phyloP scores from a whole-genome alignment of 64 coral and sea anemone species.

The Trachythela sp. region DNA sequence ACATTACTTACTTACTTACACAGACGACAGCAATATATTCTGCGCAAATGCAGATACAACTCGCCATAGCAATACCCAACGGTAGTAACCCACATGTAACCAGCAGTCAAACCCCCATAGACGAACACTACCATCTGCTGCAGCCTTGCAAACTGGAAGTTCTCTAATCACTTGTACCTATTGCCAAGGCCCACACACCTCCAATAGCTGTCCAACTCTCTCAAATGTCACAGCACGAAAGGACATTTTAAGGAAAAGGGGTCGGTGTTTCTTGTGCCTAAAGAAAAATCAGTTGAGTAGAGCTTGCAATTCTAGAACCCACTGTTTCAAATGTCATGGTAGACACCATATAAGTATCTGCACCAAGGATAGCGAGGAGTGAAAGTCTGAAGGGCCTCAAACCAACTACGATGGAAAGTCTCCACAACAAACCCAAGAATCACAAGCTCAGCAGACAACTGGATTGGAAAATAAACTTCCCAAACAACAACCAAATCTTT shows the following conservation, averaged over 20 bases:
- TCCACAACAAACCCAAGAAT: not conserved
- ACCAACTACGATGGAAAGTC: not conserved
- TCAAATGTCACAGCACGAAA: conserved; percentile 13
- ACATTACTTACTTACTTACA: too few species aligned
- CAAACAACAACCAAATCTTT: too few species aligned
- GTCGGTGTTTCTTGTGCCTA: too few species aligned
- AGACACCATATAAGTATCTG: conserved; percentile 41
- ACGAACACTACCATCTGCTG: not conserved
- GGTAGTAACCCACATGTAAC: too few species aligned
- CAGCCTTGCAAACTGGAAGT: not conserved
- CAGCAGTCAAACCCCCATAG: not conserved
- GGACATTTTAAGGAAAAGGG: conserved; percentile 9
- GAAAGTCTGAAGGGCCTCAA: not conserved
- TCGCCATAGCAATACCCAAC: too few species aligned
- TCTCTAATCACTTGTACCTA: not conserved
- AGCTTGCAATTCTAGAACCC: conserved; percentile 15
- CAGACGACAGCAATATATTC: not conserved
- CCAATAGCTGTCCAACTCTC: not conserved
- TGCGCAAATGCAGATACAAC: too few species aligned
- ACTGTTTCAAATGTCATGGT: conserved; percentile 11
- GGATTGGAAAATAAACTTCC: not conserved
- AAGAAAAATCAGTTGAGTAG: not conserved
- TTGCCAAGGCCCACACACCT: not conserved
- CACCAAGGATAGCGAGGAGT: not conserved
- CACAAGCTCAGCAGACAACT: too few species aligned